A percentile compares a stretch with the other conserved stretches of the same genome.
Conservation (phyloP, 2,888 invertebrate species). For the Eupithecia exiguata region DNA sequence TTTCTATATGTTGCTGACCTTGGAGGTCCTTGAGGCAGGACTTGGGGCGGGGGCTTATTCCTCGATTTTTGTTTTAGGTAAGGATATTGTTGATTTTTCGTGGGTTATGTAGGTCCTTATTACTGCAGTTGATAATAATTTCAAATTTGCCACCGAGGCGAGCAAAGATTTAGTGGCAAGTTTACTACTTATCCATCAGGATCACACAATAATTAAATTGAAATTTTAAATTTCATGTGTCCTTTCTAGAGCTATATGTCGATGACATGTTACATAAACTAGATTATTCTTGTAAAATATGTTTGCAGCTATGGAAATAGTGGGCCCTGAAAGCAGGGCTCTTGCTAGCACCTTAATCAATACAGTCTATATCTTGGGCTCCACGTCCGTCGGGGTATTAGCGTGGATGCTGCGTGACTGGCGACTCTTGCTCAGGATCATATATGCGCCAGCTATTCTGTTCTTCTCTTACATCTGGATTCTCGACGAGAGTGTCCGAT, state of each 20-base stretch:
- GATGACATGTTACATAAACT: too few species aligned
- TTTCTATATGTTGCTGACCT: conserved; percentile 80
- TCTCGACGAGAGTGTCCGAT: conserved; percentile 89
- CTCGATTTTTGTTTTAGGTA: conserved; percentile 85
- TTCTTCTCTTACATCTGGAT: conserved; percentile 88
- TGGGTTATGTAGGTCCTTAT: neutral
- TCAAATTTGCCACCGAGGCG: neutral
- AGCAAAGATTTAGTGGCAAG: neutral
- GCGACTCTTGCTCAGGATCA: conserved; percentile 86
- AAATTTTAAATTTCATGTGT: neutral
- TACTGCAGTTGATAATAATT: neutral
- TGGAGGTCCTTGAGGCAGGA: conserved; percentile 84
- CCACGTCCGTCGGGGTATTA: conserved; percentile 86
- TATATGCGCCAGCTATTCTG: conserved; percentile 88
- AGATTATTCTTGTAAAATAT: neutral
- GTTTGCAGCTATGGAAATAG: conserved; percentile 89
- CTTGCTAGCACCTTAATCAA: conserved; percentile 89
- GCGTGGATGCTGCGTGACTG: conserved; percentile 89
- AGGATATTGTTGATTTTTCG: conserved; percentile 39
- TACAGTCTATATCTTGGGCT: conserved; percentile 88
- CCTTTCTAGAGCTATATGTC: too few species aligned
- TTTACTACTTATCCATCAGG: neutral
- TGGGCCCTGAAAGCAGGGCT: conserved; percentile 89
- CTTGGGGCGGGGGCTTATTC: conserved; percentile 84
- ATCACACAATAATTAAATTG: neutral